Conservation (phyloP, 2,113 vertebrate species). For the Silurus meridionalis region DNA sequence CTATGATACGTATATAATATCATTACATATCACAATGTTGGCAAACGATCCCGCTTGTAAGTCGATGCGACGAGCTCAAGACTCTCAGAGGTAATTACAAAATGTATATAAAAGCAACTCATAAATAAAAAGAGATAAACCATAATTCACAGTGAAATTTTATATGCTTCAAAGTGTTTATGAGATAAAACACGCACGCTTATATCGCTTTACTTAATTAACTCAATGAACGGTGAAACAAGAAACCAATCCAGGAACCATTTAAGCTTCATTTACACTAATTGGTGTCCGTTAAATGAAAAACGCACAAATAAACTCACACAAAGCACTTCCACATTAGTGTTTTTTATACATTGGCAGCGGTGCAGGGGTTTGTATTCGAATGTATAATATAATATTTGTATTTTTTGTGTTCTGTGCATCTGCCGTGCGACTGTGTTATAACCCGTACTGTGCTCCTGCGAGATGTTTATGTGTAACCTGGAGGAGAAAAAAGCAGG, state of each 20-base stretch:
- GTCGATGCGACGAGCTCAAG: background rate
- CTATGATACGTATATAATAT: background rate
- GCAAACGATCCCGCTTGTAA: background rate
- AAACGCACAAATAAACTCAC: background rate
- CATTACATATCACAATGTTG: background rate
- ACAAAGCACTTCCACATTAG: background rate
- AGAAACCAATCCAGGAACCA: background rate
- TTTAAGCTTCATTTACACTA: background rate
- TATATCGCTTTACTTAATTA: constrained; percentile 26
- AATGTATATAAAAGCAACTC: no score
- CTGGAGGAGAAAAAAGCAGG: no score
- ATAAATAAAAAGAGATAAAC: background rate
- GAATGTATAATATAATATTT: no score
- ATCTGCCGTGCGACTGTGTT: background rate
- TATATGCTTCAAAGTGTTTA: background rate
- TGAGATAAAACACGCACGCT: background rate
- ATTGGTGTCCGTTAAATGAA: background rate
- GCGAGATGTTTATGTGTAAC: background rate
- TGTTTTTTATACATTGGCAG: no score
- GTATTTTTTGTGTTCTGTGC: background rate
- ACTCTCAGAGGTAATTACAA: background rate
- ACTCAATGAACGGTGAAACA: background rate
- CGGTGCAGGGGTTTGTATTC: no score
- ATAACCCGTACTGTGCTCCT: background rate
- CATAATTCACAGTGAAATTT: background rate